phyloP scores from a whole-genome alignment of 53 echinoderm and acorn worm species.

The Holothuria scabra region DNA sequence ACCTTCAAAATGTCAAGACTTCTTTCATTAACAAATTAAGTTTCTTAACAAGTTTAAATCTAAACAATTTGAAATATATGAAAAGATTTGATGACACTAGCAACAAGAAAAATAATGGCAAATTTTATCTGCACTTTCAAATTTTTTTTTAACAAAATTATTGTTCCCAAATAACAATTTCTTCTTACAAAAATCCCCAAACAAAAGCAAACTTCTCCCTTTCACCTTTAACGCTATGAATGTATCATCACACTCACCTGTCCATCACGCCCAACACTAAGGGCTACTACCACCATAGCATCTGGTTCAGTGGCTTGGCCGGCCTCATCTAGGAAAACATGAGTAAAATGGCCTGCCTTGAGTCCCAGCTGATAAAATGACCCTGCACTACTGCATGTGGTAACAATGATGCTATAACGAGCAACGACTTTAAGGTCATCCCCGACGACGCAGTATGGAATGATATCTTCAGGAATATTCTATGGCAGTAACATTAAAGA shows the following conservation, averaged over 20 bases:
- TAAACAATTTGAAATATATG: too few relatives aligned
- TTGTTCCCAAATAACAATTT: too few relatives aligned
- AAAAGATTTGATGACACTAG: too few relatives aligned
- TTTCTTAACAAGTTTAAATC: too few relatives aligned
- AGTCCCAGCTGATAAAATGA: slow-evolving; percentile 83
- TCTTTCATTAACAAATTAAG: too few relatives aligned
- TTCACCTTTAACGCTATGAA: too few relatives aligned
- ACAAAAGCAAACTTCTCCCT: too few relatives aligned
- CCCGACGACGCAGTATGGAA: slow-evolving; percentile 75
- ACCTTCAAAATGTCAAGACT: too few relatives aligned
- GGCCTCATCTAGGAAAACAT: slow-evolving; percentile 94
- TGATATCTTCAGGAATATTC: slow-evolving; percentile 77
- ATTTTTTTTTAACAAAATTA: too few relatives aligned
- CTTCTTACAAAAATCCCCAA: too few relatives aligned
- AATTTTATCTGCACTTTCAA: too few relatives aligned
- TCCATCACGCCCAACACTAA: slow-evolving; percentile 82
- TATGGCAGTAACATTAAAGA: neutral
- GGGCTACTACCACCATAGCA: slow-evolving; percentile 71
- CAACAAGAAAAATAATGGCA: too few relatives aligned
- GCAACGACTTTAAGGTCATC: slow-evolving; percentile 71
- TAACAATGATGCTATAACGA: slow-evolving; percentile 80
- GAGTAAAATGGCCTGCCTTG: slow-evolving; percentile 89
- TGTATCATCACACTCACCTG: slow-evolving; percentile 63
- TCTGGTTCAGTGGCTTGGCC: slow-evolving; percentile 97
- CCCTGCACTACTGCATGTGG: slow-evolving; percentile 84